Evolutionary conservation across 2,113 vertebrate species (phyloP), one percentile per base, ranked within the genome.

Genomic region (Synodontis membranacea): DNA sequence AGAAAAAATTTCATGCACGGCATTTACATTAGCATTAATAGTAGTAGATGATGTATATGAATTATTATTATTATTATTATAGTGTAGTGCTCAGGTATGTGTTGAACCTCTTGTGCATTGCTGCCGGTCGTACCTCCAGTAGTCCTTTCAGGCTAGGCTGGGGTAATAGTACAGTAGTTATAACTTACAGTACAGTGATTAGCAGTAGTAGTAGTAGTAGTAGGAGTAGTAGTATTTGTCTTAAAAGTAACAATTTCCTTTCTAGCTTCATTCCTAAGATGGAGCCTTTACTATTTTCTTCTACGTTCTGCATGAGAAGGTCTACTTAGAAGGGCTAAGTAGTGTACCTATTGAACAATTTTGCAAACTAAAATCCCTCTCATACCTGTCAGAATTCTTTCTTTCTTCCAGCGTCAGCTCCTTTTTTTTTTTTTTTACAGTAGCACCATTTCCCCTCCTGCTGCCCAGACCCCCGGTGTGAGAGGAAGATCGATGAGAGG

Each of bases 401-500:
- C 5, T 80, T 48, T 66, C 58, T 42, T 42, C 48, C 84, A 54
- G 15, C 1, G 37, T 62, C 58, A 86, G 78, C 64, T 21, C 39
- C n/a, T n/a, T n/a, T n/a, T n/a, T n/a, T n/a, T n/a, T n/a, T n/a
- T n/a, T 56, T 80, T 80, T 46, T 80, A 56, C 76, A 70, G 48
- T 70, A 54, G 46, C 58, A 17, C n/a, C 48, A 15, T 75, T 84
- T 84, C 58, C 84, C 74, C 60, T 50, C 28, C 60, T 70, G 39
- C 60, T 42, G 78, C 31, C 58, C 75, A 37, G 79, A 80, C 78
- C 48, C 48, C 31, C 31, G 10, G 42, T 46, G 42, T 42, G 80
- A 64, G 86, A 42, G 81, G 56, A 86, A 86, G 89, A 86, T 82
- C 58, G 82, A 88, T 90, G 87, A 86, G 76, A 8, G 39, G 68